These are phyloP conservation scores for Tetramorium simillimum DNA, from an alignment of 1,140 invertebrate genomes.

Conservation along the genomic window DNA sequence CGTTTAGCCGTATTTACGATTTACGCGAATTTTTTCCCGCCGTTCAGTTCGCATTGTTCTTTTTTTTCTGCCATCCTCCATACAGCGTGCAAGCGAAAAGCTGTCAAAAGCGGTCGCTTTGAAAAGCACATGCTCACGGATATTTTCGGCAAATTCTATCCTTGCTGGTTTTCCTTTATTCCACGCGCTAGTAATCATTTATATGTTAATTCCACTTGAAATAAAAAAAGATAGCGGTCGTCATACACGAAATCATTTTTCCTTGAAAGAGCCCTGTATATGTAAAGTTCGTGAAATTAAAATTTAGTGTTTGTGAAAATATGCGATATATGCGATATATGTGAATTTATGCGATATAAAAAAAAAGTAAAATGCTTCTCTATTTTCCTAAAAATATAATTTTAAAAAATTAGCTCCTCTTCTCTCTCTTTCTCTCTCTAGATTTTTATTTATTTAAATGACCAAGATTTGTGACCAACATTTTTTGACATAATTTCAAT, in stretches of 20 bases:
- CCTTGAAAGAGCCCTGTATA: background rate
- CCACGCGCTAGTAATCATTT: constrained; percentile 11
- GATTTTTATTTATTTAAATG: background rate
- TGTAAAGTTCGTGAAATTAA: background rate
- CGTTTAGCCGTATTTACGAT: constrained; percentile 33
- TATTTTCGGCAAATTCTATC: constrained; percentile 33
- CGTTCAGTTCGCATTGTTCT: constrained; percentile 37
- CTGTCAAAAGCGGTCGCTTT: constrained; percentile 47
- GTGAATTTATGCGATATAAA: background rate
- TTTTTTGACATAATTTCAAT: background rate
- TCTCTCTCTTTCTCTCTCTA: background rate
- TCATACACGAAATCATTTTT: constrained; percentile 7
- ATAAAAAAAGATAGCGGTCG: background rate
- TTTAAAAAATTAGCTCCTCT: background rate
- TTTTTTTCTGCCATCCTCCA: background rate
- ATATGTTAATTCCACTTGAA: constrained; percentile 32
- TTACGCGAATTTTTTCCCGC: background rate
- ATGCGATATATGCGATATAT: too few relatives aligned
- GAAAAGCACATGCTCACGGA: constrained; percentile 2
- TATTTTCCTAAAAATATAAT: background rate
- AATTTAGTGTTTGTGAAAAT: background rate
- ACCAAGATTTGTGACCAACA: background rate
- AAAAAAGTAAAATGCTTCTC: background rate
- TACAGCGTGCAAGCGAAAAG: constrained; percentile 7
- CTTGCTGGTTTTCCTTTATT: constrained; percentile 8